Evolutionary conservation across 2,888 invertebrate genomes (phyloP).

Genomic region (Agrochola litura): DNA sequence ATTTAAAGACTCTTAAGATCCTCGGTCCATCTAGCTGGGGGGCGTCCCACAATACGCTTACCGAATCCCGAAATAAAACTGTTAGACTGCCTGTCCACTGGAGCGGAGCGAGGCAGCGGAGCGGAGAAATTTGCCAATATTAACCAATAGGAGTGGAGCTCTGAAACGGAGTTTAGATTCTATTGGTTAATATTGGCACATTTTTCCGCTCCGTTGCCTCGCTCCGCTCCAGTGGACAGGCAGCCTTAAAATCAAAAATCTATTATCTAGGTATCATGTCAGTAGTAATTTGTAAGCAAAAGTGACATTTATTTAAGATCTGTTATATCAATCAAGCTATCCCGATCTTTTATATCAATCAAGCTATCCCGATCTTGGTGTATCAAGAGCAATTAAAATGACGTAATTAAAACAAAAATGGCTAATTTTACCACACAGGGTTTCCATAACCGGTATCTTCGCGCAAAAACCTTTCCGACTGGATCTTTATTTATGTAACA

Average conservation of each 20-base stretch:
- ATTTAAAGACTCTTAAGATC: too few relatives aligned
- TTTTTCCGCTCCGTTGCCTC: too few relatives aligned
- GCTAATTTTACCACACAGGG: neutral
- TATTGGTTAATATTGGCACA: too few relatives aligned
- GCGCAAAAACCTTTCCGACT: conserved; percentile 26
- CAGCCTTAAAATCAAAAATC: neutral
- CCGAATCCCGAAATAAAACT: neutral
- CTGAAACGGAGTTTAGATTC: too few relatives aligned
- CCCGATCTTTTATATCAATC: too few relatives aligned
- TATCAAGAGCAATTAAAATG: conserved; percentile 21
- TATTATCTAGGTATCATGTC: neutral
- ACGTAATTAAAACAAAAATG: conserved; percentile 24
- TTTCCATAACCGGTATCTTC: conserved; percentile 14
- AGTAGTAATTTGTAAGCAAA: neutral
- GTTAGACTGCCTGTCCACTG: too few relatives aligned
- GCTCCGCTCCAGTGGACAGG: too few relatives aligned
- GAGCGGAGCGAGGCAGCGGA: too few relatives aligned
- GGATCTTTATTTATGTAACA: conserved; percentile 54
- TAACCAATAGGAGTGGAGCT: too few relatives aligned
- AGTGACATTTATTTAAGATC: neutral
- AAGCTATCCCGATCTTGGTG: neutral
- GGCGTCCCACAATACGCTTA: too few relatives aligned
- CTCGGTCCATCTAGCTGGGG: too few relatives aligned
- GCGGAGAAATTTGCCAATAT: too few relatives aligned
- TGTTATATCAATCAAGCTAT: neutral